Conservation (phyloP, 1,140 invertebrate species). For the Mactra quadrangularis region DNA sequence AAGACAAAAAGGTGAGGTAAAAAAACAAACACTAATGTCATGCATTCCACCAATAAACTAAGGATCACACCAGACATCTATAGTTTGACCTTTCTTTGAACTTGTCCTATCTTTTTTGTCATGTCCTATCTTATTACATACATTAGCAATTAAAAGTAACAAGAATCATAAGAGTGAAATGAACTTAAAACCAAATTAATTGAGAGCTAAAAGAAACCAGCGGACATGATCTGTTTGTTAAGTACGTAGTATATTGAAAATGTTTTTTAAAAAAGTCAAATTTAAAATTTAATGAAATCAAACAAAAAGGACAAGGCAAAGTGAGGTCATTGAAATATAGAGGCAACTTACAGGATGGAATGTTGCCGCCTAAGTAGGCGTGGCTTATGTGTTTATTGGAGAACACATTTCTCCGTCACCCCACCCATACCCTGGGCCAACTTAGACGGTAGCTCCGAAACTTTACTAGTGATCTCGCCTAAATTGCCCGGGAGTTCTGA, state of each 20-base stretch:
- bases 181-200: background rate
- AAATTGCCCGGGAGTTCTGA: conserved; percentile 62
- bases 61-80: no score
- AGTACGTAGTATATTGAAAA: background rate
- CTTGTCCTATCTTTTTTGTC: no score
- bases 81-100: no score
- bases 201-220: background rate
- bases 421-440: conserved; percentile 54
- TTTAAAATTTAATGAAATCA: background rate
- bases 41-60: no score
- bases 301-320: conserved; percentile 2
- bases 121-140: no score
- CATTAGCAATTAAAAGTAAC: no score
- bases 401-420: conserved; percentile 57
- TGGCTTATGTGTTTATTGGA: conserved; percentile 37
- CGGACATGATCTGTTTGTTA: background rate
- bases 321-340: conserved; percentile 18
- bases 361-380: conserved; percentile 5
- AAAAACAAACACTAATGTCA: no score
- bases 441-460: conserved; percentile 55
- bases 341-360: conserved; percentile 45
- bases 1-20: no score
- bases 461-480: conserved; percentile 64
- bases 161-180: background rate
- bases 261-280: background rate